Evolutionary conservation across 1,140 invertebrate genomes (phyloP).

Genomic region (Helicoverpa zea): DNA sequence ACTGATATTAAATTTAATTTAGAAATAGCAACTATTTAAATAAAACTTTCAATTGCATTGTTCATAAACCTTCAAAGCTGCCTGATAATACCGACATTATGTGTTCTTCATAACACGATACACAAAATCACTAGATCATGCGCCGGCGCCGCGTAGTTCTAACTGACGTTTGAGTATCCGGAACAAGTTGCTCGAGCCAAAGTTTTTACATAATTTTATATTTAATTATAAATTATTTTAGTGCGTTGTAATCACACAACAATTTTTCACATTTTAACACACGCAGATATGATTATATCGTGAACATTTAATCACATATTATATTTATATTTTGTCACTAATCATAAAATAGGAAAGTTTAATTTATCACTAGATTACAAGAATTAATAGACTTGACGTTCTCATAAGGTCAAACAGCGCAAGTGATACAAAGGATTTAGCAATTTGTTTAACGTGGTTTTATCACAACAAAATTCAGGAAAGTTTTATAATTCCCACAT

Average conservation of each 20-base stretch:
- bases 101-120: neutral
- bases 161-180: too few species aligned
- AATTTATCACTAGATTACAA: constrained; percentile 45
- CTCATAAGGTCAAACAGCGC: constrained; percentile 26
- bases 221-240: constrained; percentile 25
- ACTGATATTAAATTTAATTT: neutral
- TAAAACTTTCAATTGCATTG: constrained; percentile 5
- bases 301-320: neutral
- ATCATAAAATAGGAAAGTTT: constrained; percentile 46
- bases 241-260: constrained; percentile 19
- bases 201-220: constrained; percentile 2
- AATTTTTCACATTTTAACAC: constrained; percentile 4
- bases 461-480: constrained; percentile 39
- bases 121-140: too few species aligned
- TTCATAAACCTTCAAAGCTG: constrained; percentile 7
- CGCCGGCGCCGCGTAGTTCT: too few species aligned
- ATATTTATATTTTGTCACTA: constrained; percentile 10
- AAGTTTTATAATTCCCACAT: neutral
- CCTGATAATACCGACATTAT: neutral
- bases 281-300: constrained; percentile 27
- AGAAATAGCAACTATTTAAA: neutral
- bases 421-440: constrained; percentile 13
- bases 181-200: neutral
- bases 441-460: neutral
- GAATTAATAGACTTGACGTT: constrained; percentile 40